Evolutionary conservation across 2,888 invertebrate species (phyloP).

Genomic region (Rapana venosa): DNA sequence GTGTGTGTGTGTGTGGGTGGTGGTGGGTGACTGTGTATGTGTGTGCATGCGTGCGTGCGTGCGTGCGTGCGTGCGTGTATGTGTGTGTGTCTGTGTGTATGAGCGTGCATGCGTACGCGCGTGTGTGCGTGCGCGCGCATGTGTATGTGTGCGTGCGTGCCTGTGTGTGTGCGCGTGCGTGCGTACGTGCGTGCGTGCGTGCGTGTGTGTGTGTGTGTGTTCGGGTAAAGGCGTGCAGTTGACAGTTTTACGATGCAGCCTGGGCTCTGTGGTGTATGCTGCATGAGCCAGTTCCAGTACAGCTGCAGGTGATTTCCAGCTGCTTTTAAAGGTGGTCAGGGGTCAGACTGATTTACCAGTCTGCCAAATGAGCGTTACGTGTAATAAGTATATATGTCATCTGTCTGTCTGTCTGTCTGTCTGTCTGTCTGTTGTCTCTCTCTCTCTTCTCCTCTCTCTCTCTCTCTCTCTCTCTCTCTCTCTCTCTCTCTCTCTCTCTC

Average conservation of each 20-base stretch:
- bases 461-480: not conserved
- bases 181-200: not conserved
- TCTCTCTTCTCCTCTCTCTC: not conserved
- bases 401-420: not conserved
- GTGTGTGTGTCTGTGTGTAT: not conserved
- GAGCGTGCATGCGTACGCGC: not conserved
- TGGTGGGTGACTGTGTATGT: not conserved
- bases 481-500: not conserved
- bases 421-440: not conserved
- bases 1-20: not conserved
- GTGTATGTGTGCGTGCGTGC: not conserved
- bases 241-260: no score
- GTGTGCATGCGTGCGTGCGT: conserved; percentile 7
- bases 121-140: not conserved
- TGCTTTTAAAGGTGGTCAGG: not conserved
- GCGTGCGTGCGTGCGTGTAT: not conserved
- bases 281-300: not conserved
- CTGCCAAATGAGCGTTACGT: not conserved
- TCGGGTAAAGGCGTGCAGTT: not conserved
- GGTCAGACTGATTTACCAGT: not conserved
- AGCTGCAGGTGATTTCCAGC: not conserved
- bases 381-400: not conserved
- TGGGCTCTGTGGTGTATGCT: not conserved
- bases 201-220: not conserved
- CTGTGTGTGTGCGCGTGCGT: not conserved